These are phyloP conservation scores for Cyphomyrus discorhynchus DNA, from an alignment of 2,113 vertebrate species.

Conservation along the genomic window DNA sequence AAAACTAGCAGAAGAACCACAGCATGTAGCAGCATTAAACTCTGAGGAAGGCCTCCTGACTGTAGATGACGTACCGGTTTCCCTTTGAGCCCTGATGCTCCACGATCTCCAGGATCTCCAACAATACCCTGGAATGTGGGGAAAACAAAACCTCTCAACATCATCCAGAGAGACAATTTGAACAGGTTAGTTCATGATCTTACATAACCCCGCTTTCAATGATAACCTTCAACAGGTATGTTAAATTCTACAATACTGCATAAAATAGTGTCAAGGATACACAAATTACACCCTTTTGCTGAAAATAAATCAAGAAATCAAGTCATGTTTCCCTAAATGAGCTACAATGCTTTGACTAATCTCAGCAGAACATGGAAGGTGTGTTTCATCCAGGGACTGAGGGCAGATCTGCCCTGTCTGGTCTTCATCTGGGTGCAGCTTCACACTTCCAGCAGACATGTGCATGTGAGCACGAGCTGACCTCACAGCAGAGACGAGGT, in stretches of 20 bases:
- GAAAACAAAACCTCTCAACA: not conserved
- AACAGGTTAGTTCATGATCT: not conserved
- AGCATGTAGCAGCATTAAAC: not conserved
- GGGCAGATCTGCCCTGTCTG: not conserved
- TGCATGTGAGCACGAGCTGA: not conserved
- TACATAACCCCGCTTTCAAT: too few species aligned
- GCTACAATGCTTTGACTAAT: not conserved
- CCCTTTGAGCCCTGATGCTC: constrained; percentile 59
- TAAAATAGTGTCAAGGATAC: not conserved
- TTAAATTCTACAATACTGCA: not conserved
- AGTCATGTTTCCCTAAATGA: not conserved
- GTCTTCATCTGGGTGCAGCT: not conserved
- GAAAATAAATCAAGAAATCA: not conserved
- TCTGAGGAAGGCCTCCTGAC: not conserved
- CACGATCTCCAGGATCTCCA: constrained; percentile 66
- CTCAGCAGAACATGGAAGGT: not conserved
- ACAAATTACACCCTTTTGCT: not conserved
- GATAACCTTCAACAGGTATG: not conserved
- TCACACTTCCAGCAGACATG: not conserved
- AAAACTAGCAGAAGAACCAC: not conserved
- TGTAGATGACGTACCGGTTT: constrained; percentile 48
- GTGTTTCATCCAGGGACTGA: not conserved
- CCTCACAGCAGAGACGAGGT: not conserved
- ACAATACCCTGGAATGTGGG: constrained; percentile 56
- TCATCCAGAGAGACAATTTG: not conserved